phyloP scores from a whole-genome alignment of 2,113 vertebrate species.

The Pollachius pollachius region DNA sequence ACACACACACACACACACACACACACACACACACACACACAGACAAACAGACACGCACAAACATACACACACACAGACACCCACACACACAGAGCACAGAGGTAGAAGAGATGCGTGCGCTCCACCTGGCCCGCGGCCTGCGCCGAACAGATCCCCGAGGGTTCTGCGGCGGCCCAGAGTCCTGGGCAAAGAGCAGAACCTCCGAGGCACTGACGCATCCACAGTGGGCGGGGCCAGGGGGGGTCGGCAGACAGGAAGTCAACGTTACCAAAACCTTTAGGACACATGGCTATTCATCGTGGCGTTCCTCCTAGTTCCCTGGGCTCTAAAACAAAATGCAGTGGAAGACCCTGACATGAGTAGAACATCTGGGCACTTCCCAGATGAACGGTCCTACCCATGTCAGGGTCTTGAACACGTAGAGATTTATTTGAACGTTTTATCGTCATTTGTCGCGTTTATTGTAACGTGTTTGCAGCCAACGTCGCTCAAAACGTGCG shows the following conservation, averaged over 20 bases:
- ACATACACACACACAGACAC: conserved; percentile 11
- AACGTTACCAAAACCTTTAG: conserved; percentile 45
- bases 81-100: conserved; percentile 40
- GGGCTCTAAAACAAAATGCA: neutral
- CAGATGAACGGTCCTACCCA: neutral
- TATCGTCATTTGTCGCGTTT: neutral
- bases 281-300: too few species aligned
- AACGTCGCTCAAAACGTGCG: too few species aligned
- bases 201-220: conserved; percentile 87
- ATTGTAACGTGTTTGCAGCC: neutral
- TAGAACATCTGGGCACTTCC: neutral
- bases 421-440: neutral
- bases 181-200: conserved; percentile 95
- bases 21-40: too few species aligned
- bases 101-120: conserved; percentile 63
- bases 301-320: neutral
- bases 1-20: too few species aligned
- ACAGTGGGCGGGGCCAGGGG: conserved; percentile 69
- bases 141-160: conserved; percentile 94
- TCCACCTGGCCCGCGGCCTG: conserved; percentile 96
- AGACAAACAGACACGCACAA: conserved; percentile 11
- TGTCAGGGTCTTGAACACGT: too few species aligned
- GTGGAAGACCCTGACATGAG: too few species aligned
- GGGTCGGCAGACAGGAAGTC: conserved; percentile 77
- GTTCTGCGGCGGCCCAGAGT: conserved; percentile 90